Evolutionary conservation across 2,888 invertebrate genomes (phyloP).

Genomic region (Agrotis exclamationis): DNA sequence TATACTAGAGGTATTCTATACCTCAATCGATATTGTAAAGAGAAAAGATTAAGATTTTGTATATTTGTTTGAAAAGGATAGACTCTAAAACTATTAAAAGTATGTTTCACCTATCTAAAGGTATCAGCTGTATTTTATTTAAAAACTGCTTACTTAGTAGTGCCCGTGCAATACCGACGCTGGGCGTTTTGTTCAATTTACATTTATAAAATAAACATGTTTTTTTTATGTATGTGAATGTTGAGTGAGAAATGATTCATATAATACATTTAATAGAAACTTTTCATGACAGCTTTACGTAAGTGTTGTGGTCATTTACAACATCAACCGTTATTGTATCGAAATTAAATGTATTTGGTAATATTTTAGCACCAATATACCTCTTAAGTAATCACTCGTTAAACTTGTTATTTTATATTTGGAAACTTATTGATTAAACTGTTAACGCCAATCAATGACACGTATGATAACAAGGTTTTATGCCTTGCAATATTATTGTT

Average conservation of each 20-base stretch:
- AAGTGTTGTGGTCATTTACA: conserved; percentile 13
- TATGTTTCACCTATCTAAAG: too few relatives aligned
- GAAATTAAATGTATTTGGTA: conserved; percentile 25
- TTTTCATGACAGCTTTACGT: conserved; percentile 12
- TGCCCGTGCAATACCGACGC: too few relatives aligned
- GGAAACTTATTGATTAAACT: conserved; percentile 12
- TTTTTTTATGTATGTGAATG: background rate
- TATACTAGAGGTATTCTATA: background rate
- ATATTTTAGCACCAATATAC: conserved; percentile 5
- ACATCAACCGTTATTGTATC: conserved; percentile 30
- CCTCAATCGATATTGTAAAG: too few relatives aligned
- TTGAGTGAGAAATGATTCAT: conserved; percentile 8
- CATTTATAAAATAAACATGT: background rate
- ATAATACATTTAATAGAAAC: background rate
- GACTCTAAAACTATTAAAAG: too few relatives aligned
- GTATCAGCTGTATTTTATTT: too few relatives aligned
- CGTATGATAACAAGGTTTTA: conserved; percentile 19
- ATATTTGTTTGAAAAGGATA: too few relatives aligned
- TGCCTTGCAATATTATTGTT: conserved; percentile 20
- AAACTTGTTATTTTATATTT: conserved; percentile 17
- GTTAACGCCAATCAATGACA: conserved; percentile 19
- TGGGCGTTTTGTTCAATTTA: too few relatives aligned
- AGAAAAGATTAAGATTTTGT: too few relatives aligned
- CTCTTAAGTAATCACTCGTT: conserved; percentile 12
- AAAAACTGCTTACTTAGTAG: too few relatives aligned